Conservation (phyloP, 1,140 invertebrate species). For the Neuroterus valhalla region DNA sequence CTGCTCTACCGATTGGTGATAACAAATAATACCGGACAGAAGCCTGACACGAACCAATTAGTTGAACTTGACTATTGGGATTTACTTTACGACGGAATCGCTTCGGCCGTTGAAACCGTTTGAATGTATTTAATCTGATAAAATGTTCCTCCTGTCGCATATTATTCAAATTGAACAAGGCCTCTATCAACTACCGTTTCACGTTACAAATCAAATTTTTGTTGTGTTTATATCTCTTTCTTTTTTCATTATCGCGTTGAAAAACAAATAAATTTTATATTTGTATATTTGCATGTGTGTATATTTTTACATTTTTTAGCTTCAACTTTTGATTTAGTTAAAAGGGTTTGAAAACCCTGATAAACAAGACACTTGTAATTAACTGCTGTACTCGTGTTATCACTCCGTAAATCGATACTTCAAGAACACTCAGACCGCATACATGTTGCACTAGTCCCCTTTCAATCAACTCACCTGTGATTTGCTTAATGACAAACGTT, state of each 20-base stretch:
- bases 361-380: conserved; percentile 26
- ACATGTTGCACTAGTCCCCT: conserved; percentile 6
- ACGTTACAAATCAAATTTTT: not conserved
- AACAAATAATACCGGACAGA: conserved; percentile 46
- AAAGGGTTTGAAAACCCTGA: not conserved
- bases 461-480: conserved; percentile 27
- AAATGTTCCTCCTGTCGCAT: not conserved
- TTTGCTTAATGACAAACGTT: conserved; percentile 31
- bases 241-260: not conserved
- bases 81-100: conserved; percentile 21
- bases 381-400: conserved; percentile 8
- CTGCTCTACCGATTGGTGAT: conserved; percentile 37
- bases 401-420: conserved; percentile 10
- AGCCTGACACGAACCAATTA: conserved; percentile 48
- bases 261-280: too few species aligned
- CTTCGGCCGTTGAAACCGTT: not conserved
- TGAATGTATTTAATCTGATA: conserved; percentile 2
- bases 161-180: conserved; percentile 20
- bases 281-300: too few species aligned
- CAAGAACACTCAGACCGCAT: conserved; percentile 9
- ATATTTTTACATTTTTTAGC: not conserved
- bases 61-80: conserved; percentile 30
- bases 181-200: not conserved
- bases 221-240: not conserved
- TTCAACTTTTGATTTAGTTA: not conserved